phyloP scores from a whole-genome alignment of 2,797 vertebrate genomes.

The Echiichthys vipera region DNA sequence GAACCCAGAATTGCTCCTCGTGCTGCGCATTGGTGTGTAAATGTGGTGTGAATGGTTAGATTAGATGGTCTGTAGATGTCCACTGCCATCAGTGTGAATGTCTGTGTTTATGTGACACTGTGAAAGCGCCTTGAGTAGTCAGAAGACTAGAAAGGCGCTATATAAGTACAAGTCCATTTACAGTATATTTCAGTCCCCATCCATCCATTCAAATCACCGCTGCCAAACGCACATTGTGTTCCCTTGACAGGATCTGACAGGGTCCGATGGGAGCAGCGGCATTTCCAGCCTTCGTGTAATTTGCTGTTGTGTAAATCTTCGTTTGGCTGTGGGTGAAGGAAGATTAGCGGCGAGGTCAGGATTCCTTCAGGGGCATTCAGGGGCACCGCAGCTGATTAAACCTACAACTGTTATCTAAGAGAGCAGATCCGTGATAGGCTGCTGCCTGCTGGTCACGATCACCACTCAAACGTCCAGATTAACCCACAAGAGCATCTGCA shows the following conservation, averaged over 20 bases:
- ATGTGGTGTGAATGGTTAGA: too few species aligned
- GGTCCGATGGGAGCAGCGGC: constrained; percentile 21
- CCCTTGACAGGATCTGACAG: constrained; percentile 35
- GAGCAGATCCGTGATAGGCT: constrained; percentile 44
- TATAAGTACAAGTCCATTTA: too few species aligned
- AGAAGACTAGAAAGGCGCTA: too few species aligned
- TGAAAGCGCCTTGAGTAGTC: too few species aligned
- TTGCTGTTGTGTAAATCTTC: constrained; percentile 55
- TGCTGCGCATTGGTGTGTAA: too few species aligned
- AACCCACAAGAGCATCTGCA: constrained; percentile 54
- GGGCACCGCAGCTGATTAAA: constrained; percentile 65
- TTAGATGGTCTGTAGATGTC: too few species aligned
- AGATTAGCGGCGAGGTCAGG: constrained; percentile 44
- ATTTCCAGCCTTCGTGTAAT: constrained; percentile 36
- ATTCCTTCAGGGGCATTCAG: constrained; percentile 25
- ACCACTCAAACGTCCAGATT: constrained; percentile 51
- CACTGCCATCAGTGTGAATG: too few species aligned
- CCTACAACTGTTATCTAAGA: constrained; percentile 55
- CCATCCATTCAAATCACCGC: not conserved
- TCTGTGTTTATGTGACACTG: too few species aligned
- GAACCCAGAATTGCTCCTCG: too few species aligned
- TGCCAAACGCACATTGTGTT: constrained; percentile 9
- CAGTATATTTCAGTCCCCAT: not conserved
- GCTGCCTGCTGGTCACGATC: constrained; percentile 46
- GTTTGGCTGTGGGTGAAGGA: constrained; percentile 12